phyloP scores from a whole-genome alignment of 2,888 invertebrate species.

The Agrochola circellaris region DNA sequence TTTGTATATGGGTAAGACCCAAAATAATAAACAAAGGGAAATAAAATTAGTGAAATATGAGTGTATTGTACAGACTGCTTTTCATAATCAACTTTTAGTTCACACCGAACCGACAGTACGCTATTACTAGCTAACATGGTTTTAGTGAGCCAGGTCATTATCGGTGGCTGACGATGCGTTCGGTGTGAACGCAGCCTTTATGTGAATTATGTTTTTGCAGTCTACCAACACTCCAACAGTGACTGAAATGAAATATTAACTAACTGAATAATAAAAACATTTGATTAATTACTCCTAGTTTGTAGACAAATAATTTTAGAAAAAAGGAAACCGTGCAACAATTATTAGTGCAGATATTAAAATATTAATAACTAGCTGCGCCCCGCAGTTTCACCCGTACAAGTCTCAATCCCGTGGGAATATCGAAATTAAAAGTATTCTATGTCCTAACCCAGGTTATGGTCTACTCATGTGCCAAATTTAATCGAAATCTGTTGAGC shows the following conservation, averaged over 20 bases:
- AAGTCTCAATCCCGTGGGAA: no score
- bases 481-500: no score
- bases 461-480: no score
- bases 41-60: neutral
- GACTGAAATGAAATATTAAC: neutral
- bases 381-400: no score
- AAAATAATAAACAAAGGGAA: neutral
- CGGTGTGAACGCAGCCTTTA: no score
- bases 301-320: neutral
- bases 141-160: neutral
- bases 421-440: no score
- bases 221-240: neutral
- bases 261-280: neutral
- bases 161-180: neutral
- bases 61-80: no score
- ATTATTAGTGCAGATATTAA: neutral
- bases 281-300: neutral
- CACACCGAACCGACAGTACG: neutral
- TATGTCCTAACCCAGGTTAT: no score
- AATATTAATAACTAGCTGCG: slow-evolving; percentile 5
- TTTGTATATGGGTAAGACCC: neutral
- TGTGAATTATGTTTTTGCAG: no score
- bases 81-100: neutral
- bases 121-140: no score
- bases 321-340: neutral